phyloP scores from a whole-genome alignment of 2,888 invertebrate species.

The Nymphalis polychloros region DNA sequence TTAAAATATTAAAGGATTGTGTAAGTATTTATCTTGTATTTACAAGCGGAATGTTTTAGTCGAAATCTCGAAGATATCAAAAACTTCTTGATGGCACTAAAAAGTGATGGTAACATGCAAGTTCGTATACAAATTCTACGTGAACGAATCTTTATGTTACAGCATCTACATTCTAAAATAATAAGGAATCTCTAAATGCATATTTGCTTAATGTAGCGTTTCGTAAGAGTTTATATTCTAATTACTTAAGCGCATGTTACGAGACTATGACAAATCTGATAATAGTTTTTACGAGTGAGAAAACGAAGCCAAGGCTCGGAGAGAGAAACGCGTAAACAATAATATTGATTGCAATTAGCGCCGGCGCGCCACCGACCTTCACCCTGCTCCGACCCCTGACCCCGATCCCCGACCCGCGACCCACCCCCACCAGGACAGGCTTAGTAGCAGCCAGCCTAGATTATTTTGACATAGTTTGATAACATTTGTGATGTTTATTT shows the following conservation, averaged over 20 bases:
- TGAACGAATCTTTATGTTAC: too few species aligned
- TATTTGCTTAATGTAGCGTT: not conserved
- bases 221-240: not conserved
- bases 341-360: slow-evolving; percentile 41
- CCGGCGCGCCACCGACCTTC: slow-evolving; percentile 30
- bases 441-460: not conserved
- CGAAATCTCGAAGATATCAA: too few species aligned
- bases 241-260: slow-evolving; percentile 23
- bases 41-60: too few species aligned
- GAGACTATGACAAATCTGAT: slow-evolving; percentile 35
- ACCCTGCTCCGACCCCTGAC: slow-evolving; percentile 18
- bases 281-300: slow-evolving; percentile 31
- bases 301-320: slow-evolving; percentile 45
- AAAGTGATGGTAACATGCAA: too few species aligned
- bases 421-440: not conserved
- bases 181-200: not conserved
- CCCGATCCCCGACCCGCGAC: slow-evolving; percentile 10
- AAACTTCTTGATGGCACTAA: too few species aligned
- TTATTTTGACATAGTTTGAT: not conserved
- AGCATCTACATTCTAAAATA: too few species aligned
- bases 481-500: too few species aligned
- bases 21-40: too few species aligned
- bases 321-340: slow-evolving; percentile 39
- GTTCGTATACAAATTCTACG: too few species aligned
- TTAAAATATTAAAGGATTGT: too few species aligned